phyloP scores from a whole-genome alignment of 2,888 invertebrate species.

The Metellina segmentata region DNA sequence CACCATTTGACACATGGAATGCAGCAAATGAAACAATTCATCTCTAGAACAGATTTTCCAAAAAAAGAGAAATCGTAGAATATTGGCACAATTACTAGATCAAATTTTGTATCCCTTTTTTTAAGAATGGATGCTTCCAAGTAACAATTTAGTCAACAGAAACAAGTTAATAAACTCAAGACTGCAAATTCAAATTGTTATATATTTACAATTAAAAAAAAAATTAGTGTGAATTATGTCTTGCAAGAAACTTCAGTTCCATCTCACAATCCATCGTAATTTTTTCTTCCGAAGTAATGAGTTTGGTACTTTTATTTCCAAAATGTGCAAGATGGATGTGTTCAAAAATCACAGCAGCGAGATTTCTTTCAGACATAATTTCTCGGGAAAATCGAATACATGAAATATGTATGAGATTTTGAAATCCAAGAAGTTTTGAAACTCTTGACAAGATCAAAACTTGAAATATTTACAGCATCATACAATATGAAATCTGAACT shows the following conservation, averaged over 20 bases:
- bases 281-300: background rate
- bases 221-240: background rate
- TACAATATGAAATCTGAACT: background rate
- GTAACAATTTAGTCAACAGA: background rate
- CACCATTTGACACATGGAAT: slow-evolving; percentile 38
- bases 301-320: too few relatives aligned
- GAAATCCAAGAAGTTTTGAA: too few relatives aligned
- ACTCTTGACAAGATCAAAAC: too few relatives aligned
- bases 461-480: background rate
- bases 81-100: background rate
- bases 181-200: background rate
- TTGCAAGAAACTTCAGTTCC: background rate
- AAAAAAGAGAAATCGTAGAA: background rate
- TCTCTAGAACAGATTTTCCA: background rate
- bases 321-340: background rate
- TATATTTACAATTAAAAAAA: background rate
- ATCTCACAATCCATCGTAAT: background rate
- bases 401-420: background rate
- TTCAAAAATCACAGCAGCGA: background rate
- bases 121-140: background rate
- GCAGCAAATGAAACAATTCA: background rate
- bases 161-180: background rate
- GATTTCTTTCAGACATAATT: background rate
- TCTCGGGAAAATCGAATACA: background rate
- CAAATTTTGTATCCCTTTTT: background rate